Evolutionary conservation across 37 sponge, comb jelly and placozoan genomes (phyloP), one percentile per base, ranked within the genome.

Genomic region (Halichondria panicea): DNA sequence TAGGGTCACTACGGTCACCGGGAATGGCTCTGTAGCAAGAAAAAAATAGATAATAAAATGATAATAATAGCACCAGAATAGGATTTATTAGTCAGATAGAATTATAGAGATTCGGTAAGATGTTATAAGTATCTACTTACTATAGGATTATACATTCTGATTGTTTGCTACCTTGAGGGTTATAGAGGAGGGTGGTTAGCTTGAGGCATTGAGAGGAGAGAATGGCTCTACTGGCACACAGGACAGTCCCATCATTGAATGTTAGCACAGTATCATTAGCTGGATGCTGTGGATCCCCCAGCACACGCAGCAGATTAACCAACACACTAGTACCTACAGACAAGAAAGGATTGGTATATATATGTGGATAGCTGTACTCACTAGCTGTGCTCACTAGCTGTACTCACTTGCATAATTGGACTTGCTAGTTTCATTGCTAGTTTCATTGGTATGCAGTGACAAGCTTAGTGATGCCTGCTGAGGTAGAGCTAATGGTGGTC

Each of bases 191-290:
- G 4, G 78, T 79, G 12, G 50, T 58, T 62, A 91, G 70, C 38
- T 38, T 33, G 27, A 46, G 66, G 46, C 87, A 85, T 2, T 64
- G 52, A 6, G 59, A 77, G 15, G 82, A 48, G 13, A 91, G 79
- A 19, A 85, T 30, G 28, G 75, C 83, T 35, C 91, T 66, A 55
- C 86, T 78, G 46, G 86, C 87, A 78, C 63, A 78, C 15, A 85
- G 27, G 25, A 66, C 63, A 33, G 68, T 63, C 0, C 91, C 91
- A 55, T 66, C 66, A 4, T 61, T 67, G 30, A 82, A 81, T 18
- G 77, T 31, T 39, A 91, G 82, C 31, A 69, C 79, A 39, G 84
- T 84, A 43, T 91, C 91, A 58, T 69, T 70, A 3, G 86, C 81
- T 1, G 77, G 43, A 63, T 85, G 86, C 50, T 32, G 57, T 22